Base-by-base conservation (phyloP, 2,888 invertebrate genomes). In the Latrodectus elegans region DNA sequence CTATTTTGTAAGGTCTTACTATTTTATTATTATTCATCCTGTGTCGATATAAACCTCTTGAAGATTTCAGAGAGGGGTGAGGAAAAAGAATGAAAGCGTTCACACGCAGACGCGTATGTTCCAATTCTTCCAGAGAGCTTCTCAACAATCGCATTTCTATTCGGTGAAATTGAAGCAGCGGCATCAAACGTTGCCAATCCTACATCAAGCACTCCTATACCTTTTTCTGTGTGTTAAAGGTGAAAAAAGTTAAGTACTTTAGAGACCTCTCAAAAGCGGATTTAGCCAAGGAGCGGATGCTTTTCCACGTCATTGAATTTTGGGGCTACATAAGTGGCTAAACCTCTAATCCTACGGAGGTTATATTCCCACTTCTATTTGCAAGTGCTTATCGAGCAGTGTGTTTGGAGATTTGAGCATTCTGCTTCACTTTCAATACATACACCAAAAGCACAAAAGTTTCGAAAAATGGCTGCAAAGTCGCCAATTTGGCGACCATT, bases 261-360 rank as follows among this genome's bases (percentile, higher is more conserved):
- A 73, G 26, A 38, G 53, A 15, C 22, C 65, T 9, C 73, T 65
- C 26, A 68, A 76, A 83, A 83, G 75, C 83, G 76, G 83, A 83
- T 83, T 83, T 75, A 51, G 75, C 49, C n/a, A 60, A 73, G 52
- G 72, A 73, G 73, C 83, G 83, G 83, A 70, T 83, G 83, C 70
- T 83, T 22, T 70, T 68, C 60, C 76, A 83, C 83, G 71, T 83
- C 70, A 76, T 75, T 83, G 83, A 71, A 38, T 38, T 76, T 83
- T 68, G 55, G 70, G 76, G 76, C 68, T 68, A 76, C 83, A 76
- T 83, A 83, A 83, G 83, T 83, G 83, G 83, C 75, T 70, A 49
- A 76, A 75, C 76, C 76, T 51, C 64, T 83, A 83, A 83, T 83
- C 83, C 76, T 76, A 71, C 14, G 83, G 64, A 60, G 76, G 76